A percentile compares a stretch with the other conserved stretches of the same genome.
Evolutionary conservation across 2,888 invertebrate species (phyloP).

Genomic region (Leptura quadrifasciata): DNA sequence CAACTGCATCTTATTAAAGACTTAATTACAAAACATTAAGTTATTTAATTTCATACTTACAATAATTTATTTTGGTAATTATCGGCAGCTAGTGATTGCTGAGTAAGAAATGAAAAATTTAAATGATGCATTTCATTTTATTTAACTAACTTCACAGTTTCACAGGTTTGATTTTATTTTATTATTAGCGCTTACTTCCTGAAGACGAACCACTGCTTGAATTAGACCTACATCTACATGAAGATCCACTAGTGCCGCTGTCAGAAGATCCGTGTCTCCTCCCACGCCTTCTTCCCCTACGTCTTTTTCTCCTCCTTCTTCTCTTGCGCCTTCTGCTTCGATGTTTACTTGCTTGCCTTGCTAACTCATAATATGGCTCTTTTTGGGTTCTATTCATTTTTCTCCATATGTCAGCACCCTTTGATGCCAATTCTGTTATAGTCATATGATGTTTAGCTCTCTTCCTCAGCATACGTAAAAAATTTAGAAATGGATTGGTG

Average conservation of each 20-base stretch:
- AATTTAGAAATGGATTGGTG: slow-evolving; percentile 52
- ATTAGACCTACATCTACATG: not conserved
- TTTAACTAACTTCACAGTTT: slow-evolving; percentile 2
- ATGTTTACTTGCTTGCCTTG: slow-evolving; percentile 40
- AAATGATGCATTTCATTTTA: not conserved
- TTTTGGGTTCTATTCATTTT: slow-evolving; percentile 52
- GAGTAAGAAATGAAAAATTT: not conserved
- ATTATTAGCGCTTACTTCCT: too few species aligned
- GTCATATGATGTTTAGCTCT: slow-evolving; percentile 41
- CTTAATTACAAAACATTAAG: too few species aligned
- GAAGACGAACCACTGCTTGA: not conserved
- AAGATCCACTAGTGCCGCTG: not conserved
- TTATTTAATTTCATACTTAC: too few species aligned
- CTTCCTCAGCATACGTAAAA: slow-evolving; percentile 51
- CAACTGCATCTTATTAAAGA: too few species aligned
- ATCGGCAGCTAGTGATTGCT: too few species aligned
- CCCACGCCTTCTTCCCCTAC: not conserved
- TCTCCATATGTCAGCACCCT: slow-evolving; percentile 53
- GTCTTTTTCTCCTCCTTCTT: not conserved
- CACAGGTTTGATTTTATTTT: not conserved
- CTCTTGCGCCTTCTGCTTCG: slow-evolving; percentile 30
- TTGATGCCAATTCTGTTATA: slow-evolving; percentile 43
- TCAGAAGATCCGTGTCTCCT: not conserved
- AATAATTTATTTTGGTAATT: too few species aligned
- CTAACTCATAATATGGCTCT: slow-evolving; percentile 47